Base-by-base conservation (phyloP, 2,888 invertebrate species). In the Anarsia innoxiella region DNA sequence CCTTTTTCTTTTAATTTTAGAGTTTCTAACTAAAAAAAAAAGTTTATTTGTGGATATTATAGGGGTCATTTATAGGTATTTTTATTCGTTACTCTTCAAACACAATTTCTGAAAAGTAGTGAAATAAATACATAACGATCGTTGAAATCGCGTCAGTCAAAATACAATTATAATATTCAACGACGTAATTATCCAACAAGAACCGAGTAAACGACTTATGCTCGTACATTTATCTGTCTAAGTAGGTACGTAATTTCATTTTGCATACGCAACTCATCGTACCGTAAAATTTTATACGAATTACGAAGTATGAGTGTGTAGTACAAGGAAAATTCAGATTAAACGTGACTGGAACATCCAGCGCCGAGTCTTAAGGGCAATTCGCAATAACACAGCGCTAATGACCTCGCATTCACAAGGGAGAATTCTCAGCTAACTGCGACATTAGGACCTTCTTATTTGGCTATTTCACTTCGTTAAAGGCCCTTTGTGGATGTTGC, bases 391-490 rank as follows among this genome's bases (percentile, higher is more conserved):
- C 78, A 75, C 62, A 64, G 72, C 77, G 68, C 78, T 82, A 82
- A 82, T 80, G 80, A 80, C 64, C 68, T 65, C 51, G 64, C 69
- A 79, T 79, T 80, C 78, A 78, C 73, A 67, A 71, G 77, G 75
- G 77, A 67, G 67, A 68, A 73, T 75, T 74, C 74, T 63, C 68
- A 60, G 69, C 66, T 80, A 80, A 82, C 78, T 76, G 76, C 73
- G 69, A 69, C 77, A 77, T 82, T 80, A 78, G 68, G 66, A 77
- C 76, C 77, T 75, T 74, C 78, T 78, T 79, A 77, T 77, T 79
- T 76, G 77, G 77, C 77, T 78, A 76, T 77, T 78, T 67, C 66
- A 73, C 73, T 75, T 77, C 75, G 73, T 79, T 78, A 78, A 71
- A 65, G 59, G 60, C 61, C 73, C 68, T 76, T 75, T 78, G 72